These are phyloP conservation scores for Falco naumanni DNA, from an alignment of 2,797 vertebrate genomes.

Conservation along the genomic window DNA sequence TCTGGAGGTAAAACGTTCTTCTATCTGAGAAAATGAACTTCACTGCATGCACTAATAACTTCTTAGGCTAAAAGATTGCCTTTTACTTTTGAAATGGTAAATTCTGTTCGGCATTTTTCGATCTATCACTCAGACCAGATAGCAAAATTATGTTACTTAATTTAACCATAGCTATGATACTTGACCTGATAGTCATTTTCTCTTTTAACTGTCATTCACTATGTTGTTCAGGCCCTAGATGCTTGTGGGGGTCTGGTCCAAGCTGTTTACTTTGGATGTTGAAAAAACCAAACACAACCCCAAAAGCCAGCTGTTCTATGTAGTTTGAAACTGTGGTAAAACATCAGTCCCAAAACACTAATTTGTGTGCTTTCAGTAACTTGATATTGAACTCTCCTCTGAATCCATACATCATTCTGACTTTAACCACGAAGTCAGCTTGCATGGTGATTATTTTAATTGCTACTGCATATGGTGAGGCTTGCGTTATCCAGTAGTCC, in stretches of 20 bases:
- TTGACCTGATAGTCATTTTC: background rate
- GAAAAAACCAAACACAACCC: background rate
- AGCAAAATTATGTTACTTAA: background rate
- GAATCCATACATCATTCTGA: background rate
- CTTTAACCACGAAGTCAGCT: background rate
- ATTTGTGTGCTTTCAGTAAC: background rate
- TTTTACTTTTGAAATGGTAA: background rate
- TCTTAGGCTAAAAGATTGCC: background rate
- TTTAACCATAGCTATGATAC: background rate
- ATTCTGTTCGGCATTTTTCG: background rate
- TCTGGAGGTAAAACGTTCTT: background rate
- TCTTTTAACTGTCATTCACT: background rate
- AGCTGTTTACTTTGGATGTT: background rate
- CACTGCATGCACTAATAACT: background rate
- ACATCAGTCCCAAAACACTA: background rate
- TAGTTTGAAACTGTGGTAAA: background rate
- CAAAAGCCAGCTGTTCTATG: background rate
- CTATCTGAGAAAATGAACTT: background rate
- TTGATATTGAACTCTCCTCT: background rate
- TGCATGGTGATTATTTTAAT: background rate
- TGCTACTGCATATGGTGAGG: rapidly evolving
- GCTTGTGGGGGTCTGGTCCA: background rate
- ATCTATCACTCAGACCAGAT: background rate
- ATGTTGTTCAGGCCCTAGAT: background rate
- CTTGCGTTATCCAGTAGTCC: background rate